These are phyloP conservation scores for Pandemis corylana DNA, from an alignment of 2,888 invertebrate species.

Conservation along the genomic window DNA sequence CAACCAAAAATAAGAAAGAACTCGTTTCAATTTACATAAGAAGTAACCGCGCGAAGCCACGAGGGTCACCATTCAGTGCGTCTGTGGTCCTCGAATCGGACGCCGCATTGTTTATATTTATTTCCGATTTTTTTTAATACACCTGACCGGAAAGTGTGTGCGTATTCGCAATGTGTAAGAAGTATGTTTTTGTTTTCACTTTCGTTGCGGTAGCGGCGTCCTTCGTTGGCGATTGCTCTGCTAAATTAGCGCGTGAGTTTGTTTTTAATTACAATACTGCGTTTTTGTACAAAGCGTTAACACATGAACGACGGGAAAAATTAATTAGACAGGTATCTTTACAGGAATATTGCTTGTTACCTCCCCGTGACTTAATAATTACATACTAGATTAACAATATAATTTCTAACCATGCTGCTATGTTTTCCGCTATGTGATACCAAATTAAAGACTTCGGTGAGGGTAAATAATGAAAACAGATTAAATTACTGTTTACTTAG, in stretches of 20 bases:
- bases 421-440: no score
- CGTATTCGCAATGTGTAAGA: conserved; percentile 67
- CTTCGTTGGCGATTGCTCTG: conserved; percentile 61
- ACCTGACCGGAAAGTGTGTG: conserved; percentile 45
- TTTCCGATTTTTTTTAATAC: conserved; percentile 43
- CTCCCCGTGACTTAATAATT: no score
- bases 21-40: conserved; percentile 76
- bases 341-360: neutral
- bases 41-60: conserved; percentile 55
- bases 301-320: conserved; percentile 30
- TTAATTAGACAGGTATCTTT: neutral
- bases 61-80: conserved; percentile 67
- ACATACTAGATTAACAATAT: no score
- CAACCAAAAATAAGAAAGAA: conserved; percentile 79
- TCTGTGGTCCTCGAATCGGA: conserved; percentile 55
- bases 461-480: no score
- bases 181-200: conserved; percentile 66
- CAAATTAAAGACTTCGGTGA: no score
- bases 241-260: conserved; percentile 76
- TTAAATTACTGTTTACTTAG: no score
- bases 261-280: conserved; percentile 38
- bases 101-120: conserved; percentile 52
- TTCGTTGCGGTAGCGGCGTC: conserved; percentile 58
- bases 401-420: no score
- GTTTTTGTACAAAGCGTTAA: conserved; percentile 36